Conservation (phyloP, 2,113 vertebrate genomes). For the Martes martes region DNA sequence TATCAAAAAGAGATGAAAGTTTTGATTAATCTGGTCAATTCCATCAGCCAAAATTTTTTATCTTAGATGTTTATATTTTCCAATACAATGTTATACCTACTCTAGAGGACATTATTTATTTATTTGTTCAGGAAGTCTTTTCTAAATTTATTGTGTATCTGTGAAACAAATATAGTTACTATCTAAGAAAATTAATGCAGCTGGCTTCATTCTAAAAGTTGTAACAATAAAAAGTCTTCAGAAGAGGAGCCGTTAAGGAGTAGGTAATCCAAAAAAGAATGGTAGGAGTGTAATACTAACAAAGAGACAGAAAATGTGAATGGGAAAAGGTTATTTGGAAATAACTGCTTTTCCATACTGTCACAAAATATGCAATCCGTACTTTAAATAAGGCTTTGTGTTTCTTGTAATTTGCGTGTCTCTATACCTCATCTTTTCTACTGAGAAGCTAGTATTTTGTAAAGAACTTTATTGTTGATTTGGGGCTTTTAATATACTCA, state of each 20-base stretch:
- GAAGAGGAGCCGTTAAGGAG: background rate
- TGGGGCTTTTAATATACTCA: background rate
- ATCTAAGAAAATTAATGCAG: background rate
- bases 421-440: background rate
- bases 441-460: conserved; percentile 5
- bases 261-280: background rate
- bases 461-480: background rate
- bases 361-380: background rate
- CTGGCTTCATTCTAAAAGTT: background rate
- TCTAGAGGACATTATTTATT: background rate
- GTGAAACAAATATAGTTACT: background rate
- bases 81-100: background rate
- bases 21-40: background rate
- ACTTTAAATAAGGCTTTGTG: background rate
- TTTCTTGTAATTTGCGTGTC: background rate
- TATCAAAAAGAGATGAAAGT: background rate
- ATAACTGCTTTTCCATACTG: background rate
- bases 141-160: background rate
- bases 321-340: background rate
- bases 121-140: background rate
- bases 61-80: background rate
- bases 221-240: background rate
- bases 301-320: background rate
- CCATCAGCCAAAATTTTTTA: background rate
- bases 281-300: background rate